These are phyloP conservation scores for Lucifuga dentata DNA, from an alignment of 2,113 vertebrate species.

Conservation along the genomic window DNA sequence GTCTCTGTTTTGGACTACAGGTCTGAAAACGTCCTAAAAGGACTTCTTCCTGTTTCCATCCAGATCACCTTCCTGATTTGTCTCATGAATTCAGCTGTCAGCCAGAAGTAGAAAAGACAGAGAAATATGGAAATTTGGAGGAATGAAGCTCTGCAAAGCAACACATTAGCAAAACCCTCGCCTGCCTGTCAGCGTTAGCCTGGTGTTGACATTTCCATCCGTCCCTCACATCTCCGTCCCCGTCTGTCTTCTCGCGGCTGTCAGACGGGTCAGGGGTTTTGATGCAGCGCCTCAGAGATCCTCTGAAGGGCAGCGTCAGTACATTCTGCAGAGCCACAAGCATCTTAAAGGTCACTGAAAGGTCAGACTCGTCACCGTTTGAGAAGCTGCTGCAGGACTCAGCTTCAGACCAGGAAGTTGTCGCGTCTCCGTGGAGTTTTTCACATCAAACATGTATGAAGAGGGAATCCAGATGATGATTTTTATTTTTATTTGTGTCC, in stretches of 20 bases:
- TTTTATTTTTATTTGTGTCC: no score
- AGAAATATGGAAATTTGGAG: conserved; percentile 54
- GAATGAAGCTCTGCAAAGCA: not conserved
- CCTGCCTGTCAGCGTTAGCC: conserved; percentile 54
- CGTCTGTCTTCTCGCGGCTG: conserved; percentile 19
- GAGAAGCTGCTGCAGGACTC: conserved; percentile 24
- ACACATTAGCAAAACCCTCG: conserved; percentile 28
- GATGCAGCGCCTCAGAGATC: conserved; percentile 43
- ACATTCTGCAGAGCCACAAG: conserved; percentile 66
- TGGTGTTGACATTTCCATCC: conserved; percentile 63
- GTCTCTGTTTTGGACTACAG: no score
- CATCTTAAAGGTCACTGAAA: conserved; percentile 71
- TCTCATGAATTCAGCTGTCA: conserved; percentile 50
- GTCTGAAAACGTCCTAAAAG: conserved; percentile 6
- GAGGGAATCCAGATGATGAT: no score
- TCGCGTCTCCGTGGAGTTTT: conserved; percentile 20
- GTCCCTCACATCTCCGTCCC: not conserved
- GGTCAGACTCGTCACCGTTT: conserved; percentile 64
- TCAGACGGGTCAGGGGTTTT: conserved; percentile 53
- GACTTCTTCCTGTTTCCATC: conserved; percentile 8
- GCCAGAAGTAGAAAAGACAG: conserved; percentile 19
- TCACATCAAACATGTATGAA: no score
- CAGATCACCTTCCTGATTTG: conserved; percentile 14
- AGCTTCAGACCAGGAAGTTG: conserved; percentile 13
- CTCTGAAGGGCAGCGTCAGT: conserved; percentile 61